These are phyloP conservation scores for Meiosimyza decipiens DNA, from an alignment of 2,888 invertebrate species.

Conservation along the genomic window DNA sequence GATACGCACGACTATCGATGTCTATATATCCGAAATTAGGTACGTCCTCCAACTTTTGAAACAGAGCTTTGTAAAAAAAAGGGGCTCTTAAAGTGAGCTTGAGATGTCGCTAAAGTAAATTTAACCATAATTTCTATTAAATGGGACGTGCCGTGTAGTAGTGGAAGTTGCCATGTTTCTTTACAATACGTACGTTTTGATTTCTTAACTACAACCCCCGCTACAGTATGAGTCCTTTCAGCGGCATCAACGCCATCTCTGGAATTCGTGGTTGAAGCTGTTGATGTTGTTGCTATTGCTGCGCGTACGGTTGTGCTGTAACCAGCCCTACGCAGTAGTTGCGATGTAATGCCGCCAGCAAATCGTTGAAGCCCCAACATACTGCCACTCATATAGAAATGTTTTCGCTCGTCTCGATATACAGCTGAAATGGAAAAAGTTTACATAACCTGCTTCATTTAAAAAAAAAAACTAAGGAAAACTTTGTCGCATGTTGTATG, in stretches of 20 bases:
- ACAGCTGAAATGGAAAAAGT: slow-evolving; percentile 56
- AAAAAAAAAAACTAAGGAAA: not conserved
- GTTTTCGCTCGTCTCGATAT: slow-evolving; percentile 22
- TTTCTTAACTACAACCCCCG: slow-evolving; percentile 45
- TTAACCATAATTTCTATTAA: too few relatives aligned
- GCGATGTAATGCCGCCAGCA: slow-evolving; percentile 51
- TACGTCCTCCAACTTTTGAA: too few relatives aligned
- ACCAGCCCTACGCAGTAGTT: slow-evolving; percentile 51
- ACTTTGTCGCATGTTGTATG: too few relatives aligned
- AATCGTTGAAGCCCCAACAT: slow-evolving; percentile 64
- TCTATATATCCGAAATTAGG: too few relatives aligned
- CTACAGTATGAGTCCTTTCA: slow-evolving; percentile 37
- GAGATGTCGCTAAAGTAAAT: too few relatives aligned
- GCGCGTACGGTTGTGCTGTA: slow-evolving; percentile 55
- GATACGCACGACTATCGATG: too few relatives aligned
- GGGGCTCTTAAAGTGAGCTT: too few relatives aligned
- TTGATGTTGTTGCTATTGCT: slow-evolving; percentile 47
- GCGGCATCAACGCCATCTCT: slow-evolving; percentile 36
- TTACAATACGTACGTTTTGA: slow-evolving; percentile 49
- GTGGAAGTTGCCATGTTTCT: too few relatives aligned
- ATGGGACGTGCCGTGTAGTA: too few relatives aligned
- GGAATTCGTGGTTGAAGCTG: slow-evolving; percentile 41
- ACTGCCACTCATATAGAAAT: slow-evolving; percentile 35
- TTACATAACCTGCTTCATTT: slow-evolving; percentile 65
- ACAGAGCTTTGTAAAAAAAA: too few relatives aligned